Evolutionary conservation across 64 coral and sea anemone genomes (phyloP).

Genomic region (Anthopleura sola): DNA sequence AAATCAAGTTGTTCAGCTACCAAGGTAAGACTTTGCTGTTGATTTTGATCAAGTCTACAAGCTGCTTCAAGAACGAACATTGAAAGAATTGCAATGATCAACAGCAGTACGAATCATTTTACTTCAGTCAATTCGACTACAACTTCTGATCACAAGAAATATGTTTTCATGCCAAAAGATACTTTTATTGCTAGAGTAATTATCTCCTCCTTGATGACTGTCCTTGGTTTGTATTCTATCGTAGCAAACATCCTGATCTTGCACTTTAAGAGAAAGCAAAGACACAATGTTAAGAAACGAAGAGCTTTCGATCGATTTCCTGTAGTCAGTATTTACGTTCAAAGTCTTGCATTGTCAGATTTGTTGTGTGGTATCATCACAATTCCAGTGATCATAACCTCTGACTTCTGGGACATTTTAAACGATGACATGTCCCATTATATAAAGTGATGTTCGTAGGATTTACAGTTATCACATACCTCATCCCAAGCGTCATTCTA

Average conservation of each 20-base stretch:
- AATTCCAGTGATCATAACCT: not conserved
- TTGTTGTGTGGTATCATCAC: not conserved
- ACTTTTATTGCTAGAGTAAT: too few relatives aligned
- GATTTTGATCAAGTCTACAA: too few relatives aligned
- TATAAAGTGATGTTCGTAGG: constrained; percentile 5
- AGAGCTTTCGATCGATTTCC: not conserved
- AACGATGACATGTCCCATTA: not conserved
- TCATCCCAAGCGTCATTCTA: not conserved
- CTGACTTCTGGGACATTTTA: not conserved
- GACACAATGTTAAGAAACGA: not conserved
- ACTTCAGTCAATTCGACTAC: too few relatives aligned
- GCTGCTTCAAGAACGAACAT: too few relatives aligned
- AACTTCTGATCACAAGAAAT: too few relatives aligned
- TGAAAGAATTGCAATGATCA: too few relatives aligned
- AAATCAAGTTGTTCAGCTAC: too few relatives aligned
- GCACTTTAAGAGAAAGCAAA: not conserved
- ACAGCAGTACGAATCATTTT: too few relatives aligned
- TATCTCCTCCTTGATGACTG: too few relatives aligned
- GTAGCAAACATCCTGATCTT: not conserved
- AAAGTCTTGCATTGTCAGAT: not conserved
- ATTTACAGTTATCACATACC: not conserved
- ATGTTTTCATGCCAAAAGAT: too few relatives aligned
- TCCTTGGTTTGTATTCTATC: not conserved
- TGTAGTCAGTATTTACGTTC: not conserved
- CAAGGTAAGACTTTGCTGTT: too few relatives aligned